Base-by-base conservation (phyloP, 1,140 invertebrate genomes). In the Calliopsis andreniformis region DNA sequence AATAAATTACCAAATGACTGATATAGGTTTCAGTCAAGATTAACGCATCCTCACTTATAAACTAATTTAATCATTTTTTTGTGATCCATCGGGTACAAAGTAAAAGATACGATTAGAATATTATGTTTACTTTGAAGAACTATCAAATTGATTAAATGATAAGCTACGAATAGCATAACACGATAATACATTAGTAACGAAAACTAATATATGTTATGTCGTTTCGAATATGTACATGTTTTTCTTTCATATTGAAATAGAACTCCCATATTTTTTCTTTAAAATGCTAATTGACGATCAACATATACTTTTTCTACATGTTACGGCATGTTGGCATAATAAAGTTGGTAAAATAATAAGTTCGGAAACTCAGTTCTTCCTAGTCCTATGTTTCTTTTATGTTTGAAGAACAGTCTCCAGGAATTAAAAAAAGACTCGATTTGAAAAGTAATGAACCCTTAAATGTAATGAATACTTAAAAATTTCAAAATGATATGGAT, bases 251-350 rank as follows among this genome's bases (percentile, higher is more conserved):
- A 39, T 39, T 32, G 1, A 49, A 76, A 12, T 49, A 49, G 69
- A 75, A 75, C 39, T 42, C n/a, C 55, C 43, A 49, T 56, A 20
- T 53, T 25, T 42, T 42, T 53, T 39, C 28, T 42, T 53, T 32
- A 51, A 70, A 72, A 14, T 63, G 12, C 51, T 75, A 75, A 75
- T 75, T 75, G 63, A 68, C 72, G 53, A 67, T 47, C 20, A 68
- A 64, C 10, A 39, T 72, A 72, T 72, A 39, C n/a, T 35, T 49
- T 20, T 30, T 49, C 63, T 75, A 68, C 30, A 64, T 55, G 25
- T 72, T 43, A 45, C 3, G 16, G 6, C 39, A 68, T 35, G 16
- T 20, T 51, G 18, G 4, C 42, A 35, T 43, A 18, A 70, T 10
- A 43, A 10, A 23, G 14, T 39, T 28, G 25, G 8, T 18, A 12